Base-by-base conservation (phyloP, 2,113 vertebrate species). In the Capricornis sumatraensis region DNA sequence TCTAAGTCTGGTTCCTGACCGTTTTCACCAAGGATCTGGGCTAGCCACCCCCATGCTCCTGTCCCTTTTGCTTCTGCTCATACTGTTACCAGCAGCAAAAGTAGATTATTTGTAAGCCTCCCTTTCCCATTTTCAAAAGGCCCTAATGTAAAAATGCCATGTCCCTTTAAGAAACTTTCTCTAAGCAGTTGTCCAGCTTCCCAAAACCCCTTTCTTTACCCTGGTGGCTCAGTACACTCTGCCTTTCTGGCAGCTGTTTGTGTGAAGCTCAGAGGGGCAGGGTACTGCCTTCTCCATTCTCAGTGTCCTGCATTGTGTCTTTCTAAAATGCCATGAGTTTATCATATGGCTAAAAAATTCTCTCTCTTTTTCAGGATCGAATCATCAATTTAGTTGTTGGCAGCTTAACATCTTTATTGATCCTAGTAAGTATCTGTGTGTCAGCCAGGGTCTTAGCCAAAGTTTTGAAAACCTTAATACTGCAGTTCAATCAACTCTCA, bases 361-460 rank as follows among this genome's bases (percentile, higher is more conserved):
- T 94, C 53, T 94, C 89, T 97, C 81, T 98, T 53, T 97, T 96
- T 98, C 99, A 99, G 99, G 99, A 99, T 98, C 99, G 99, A 98
- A 99, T 99, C 98, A 99, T 99, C 98, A 99, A 99, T 98, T 98
- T 99, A 96, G 98, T 98, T 21, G 99, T 99, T 97, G 99, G 99
- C 76, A 99, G 99, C 97, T 98, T 99, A 94, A 99, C 99, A 0
- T 99, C 99, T 82, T 96, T 99, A 98, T 97, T 99, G 93, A 99
- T 99, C 96, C 96, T 99, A 96, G 99, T 99, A 99, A 99, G 99
- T 99, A 98, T 96, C 96, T 67, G 33, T 95, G 45, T 90, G 17
- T 67, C 30, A 87, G 23, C 33, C 1, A 50, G 64, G 33, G 45
- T 95, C n/a, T 36, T 76, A 74, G 16, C 55, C 33, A 50, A 82